Percentiles rank a stretch among this genome's conserved stretches.
These are phyloP conservation scores for Gisinianus flammeolus DNA, from an alignment of 2,888 invertebrate genomes.

Conservation along the genomic window DNA sequence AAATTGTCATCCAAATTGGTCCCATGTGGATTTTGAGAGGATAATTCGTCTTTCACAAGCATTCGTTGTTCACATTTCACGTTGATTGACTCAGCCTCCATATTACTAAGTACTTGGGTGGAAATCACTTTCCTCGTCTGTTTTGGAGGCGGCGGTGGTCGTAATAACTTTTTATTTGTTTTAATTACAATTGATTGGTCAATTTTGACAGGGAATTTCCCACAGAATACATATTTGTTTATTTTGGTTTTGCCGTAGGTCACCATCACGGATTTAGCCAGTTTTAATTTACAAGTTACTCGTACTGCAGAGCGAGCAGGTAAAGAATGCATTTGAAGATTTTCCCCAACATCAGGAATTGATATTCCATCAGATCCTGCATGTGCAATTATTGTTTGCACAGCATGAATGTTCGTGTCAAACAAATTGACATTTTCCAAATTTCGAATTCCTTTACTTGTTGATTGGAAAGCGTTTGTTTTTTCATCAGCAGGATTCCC, in stretches of 20 bases:
- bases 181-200: too few species aligned
- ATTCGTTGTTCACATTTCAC: too few species aligned
- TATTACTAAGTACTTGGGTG: too few species aligned
- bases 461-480: slow-evolving; percentile 21
- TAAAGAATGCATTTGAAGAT: slow-evolving; percentile 26
- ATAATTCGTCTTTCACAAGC: too few species aligned
- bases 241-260: slow-evolving; percentile 47
- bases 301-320: slow-evolving; percentile 46
- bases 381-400: slow-evolving; percentile 25
- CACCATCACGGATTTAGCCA: slow-evolving; percentile 32
- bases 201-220: not conserved
- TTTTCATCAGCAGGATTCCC: not conserved
- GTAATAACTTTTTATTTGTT: too few species aligned
- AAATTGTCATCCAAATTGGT: too few species aligned
- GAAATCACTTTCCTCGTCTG: too few species aligned
- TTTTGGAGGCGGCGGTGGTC: not conserved
- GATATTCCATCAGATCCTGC: slow-evolving; percentile 38
- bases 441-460: slow-evolving; percentile 18
- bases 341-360: slow-evolving; percentile 32
- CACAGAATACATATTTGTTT: slow-evolving; percentile 34
- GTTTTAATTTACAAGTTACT: slow-evolving; percentile 32
- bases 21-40: too few species aligned
- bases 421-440: not conserved
- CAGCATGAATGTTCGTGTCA: slow-evolving; percentile 15
- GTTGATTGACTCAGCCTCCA: too few species aligned